Base-by-base conservation (phyloP, 1,140 invertebrate genomes). In the Ooceraea biroi region DNA sequence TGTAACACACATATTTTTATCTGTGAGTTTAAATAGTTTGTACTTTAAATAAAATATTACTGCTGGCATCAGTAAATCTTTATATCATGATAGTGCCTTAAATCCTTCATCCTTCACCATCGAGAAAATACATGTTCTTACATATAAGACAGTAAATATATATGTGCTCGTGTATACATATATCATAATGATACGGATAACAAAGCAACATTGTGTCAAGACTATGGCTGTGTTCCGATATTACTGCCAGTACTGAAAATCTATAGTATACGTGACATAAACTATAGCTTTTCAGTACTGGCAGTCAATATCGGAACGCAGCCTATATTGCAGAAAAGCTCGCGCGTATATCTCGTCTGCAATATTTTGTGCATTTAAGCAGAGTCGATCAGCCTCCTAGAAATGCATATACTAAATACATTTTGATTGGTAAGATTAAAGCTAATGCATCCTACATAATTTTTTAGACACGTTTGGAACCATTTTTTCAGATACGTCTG, bases 341-440 rank as follows among this genome's bases (percentile, higher is more conserved):
- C n/a, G 41, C 63, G 55, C 8, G 2, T 58, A 1, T 36, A 50
- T n/a, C 17, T 58, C 48, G n/a, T 7, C 27, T 10, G 7, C 36
- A 1, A n/a, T 0, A 14, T 36, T 41, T 44, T 12, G 10, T 36
- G 10, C 0, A 1, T 7, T 22, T 22, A 0, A 19, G 2, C 36
- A 2, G 36, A 36, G 36, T 7, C 36, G 3, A 71, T 58, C 25
- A 50, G 7, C 8, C 52, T 74, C n/a, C n/a, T 85, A 69, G 66
- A 72, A n/a, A 7, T 66, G 12, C 27, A n/a, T n/a, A n/a, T n/a
- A n/a, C n/a, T n/a, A n/a, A n/a, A n/a, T 84, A 82, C 11, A 14
- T 52, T 63, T 63, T 22, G 22, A 25, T 72, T 71, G 8, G 36
- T 82, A 2, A 41, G 36, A 82, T 74, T 57, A 69, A 85, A 84